Conservation (phyloP, 2,888 invertebrate genomes). For the Dryococelus australis region DNA sequence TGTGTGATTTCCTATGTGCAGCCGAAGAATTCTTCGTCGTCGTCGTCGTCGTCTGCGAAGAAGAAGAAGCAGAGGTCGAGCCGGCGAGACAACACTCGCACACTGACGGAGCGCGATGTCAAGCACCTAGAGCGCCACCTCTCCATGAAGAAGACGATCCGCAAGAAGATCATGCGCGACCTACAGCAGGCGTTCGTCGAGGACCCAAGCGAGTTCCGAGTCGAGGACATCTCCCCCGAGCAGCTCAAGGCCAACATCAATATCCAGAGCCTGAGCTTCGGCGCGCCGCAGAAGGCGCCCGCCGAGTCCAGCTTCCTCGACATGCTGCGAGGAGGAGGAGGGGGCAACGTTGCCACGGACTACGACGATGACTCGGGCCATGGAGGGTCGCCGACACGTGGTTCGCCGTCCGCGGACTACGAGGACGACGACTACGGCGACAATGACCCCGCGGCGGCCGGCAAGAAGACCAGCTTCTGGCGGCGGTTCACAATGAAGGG, state of each 20-base stretch:
- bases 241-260: constrained; percentile 73
- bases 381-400: constrained; percentile 56
- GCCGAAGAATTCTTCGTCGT: not conserved
- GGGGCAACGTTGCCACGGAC: constrained; percentile 50
- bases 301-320: constrained; percentile 71
- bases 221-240: constrained; percentile 73
- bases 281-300: constrained; percentile 57
- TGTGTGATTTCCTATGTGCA: too few species aligned
- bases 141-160: constrained; percentile 86
- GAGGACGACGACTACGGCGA: constrained; percentile 40
- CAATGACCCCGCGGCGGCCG: constrained; percentile 38
- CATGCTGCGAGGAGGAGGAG: constrained; percentile 69
- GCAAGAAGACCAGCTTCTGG: constrained; percentile 55
- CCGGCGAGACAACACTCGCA: constrained; percentile 74
- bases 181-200: constrained; percentile 76
- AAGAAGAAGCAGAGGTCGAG: constrained; percentile 67
- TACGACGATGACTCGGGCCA: constrained; percentile 58
- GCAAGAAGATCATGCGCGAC: constrained; percentile 86
- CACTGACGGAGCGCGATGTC: constrained; percentile 65
- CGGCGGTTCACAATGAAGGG: constrained; percentile 74
- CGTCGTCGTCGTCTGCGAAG: constrained; percentile 55
- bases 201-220: constrained; percentile 75
- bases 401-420: constrained; percentile 40
- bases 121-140: constrained; percentile 81
- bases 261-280: constrained; percentile 72